These are phyloP conservation scores for Bubalus kerabau DNA, from an alignment of 2,113 vertebrate species.

Conservation along the genomic window DNA sequence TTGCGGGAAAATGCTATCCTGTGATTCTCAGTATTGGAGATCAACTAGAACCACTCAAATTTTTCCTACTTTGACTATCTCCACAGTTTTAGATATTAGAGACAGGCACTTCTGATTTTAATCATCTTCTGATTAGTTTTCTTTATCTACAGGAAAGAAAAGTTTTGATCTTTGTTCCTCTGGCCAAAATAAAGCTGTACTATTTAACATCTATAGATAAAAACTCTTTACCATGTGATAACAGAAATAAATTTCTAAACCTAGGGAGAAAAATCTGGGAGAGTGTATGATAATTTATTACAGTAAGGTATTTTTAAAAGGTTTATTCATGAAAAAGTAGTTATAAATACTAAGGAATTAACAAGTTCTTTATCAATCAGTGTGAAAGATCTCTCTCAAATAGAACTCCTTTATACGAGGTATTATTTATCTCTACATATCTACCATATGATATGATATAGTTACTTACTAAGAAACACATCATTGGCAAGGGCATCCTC, in stretches of 20 bases:
- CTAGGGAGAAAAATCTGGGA: neutral
- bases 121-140: neutral
- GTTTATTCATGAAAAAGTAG: neutral
- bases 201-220: neutral
- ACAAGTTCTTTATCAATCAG: neutral
- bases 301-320: neutral
- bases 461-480: neutral
- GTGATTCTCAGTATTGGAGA: neutral
- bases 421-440: neutral
- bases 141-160: neutral
- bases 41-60: neutral
- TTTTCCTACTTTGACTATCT: neutral
- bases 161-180: conserved; percentile 31
- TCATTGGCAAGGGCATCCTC: neutral
- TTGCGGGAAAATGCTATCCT: neutral
- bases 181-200: conserved; percentile 8
- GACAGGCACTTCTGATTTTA: conserved; percentile 14
- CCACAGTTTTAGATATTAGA: neutral
- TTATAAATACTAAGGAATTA: conserved; percentile 25
- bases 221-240: neutral
- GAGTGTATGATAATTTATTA: neutral
- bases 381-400: neutral
- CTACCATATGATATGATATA: neutral
- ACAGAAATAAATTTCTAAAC: neutral
- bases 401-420: neutral